Evolutionary conservation across 2,888 invertebrate genomes (phyloP).

Genomic region (Hyles lineata): DNA sequence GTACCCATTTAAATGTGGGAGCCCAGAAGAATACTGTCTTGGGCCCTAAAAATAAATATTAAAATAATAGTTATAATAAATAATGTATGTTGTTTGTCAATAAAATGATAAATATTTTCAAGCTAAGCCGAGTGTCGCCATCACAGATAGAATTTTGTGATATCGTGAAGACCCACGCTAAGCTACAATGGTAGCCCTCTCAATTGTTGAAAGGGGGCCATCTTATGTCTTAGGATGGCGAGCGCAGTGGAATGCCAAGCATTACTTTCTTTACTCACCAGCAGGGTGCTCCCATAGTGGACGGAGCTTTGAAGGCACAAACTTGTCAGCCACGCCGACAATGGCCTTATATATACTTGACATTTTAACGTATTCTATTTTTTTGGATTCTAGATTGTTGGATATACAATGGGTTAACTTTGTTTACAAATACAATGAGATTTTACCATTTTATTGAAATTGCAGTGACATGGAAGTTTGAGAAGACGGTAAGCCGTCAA

Average conservation of each 20-base stretch:
- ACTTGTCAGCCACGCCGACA: constrained; percentile 88
- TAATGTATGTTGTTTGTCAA: neutral
- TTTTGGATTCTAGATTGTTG: constrained; percentile 30
- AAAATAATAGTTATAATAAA: too few relatives aligned
- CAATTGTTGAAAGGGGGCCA: too few relatives aligned
- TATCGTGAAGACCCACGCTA: too few relatives aligned
- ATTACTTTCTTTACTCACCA: constrained; percentile 84
- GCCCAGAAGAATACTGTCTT: constrained; percentile 99
- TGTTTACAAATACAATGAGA: too few relatives aligned
- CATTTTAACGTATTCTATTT: constrained; percentile 65
- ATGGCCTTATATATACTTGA: constrained; percentile 86
- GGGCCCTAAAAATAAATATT: constrained; percentile 88
- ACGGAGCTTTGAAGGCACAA: constrained; percentile 91
- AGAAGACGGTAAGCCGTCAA: too few relatives aligned
- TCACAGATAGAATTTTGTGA: neutral
- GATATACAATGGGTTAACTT: neutral
- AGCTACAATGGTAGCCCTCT: too few relatives aligned
- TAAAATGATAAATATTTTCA: neutral
- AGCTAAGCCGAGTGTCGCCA: too few relatives aligned
- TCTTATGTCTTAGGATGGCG: too few relatives aligned
- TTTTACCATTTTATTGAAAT: too few relatives aligned
- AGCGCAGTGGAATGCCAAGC: too few relatives aligned
- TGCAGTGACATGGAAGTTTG: too few relatives aligned
- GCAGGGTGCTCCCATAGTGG: constrained; percentile 99
- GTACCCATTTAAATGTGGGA: constrained; percentile 98